Percentiles rank a stretch among this genome's conserved stretches.
Evolutionary conservation across 2,113 vertebrate species (phyloP).

Genomic region (Hippoglossus stenolepis): DNA sequence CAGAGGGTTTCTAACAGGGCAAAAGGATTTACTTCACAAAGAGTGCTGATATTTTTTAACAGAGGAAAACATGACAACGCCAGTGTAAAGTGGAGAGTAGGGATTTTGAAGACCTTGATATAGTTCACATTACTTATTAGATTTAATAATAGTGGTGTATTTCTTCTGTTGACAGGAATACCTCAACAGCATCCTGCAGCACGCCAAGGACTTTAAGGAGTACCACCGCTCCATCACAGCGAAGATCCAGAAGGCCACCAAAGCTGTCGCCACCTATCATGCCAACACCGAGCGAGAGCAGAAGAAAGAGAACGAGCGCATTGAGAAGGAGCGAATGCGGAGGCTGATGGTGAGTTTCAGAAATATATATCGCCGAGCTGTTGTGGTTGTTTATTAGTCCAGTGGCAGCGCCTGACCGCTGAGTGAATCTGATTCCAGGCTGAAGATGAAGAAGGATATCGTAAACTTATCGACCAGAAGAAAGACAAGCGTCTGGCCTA

Average conservation of each 20-base stretch:
- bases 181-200: slow-evolving; percentile 98
- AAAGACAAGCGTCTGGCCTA: slow-evolving; percentile 98
- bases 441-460: slow-evolving; percentile 96
- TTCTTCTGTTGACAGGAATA: slow-evolving; percentile 86
- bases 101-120: too few species aligned
- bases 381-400: not conserved
- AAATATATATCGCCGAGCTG: too few species aligned
- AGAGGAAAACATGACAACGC: not conserved
- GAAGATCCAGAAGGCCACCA: slow-evolving; percentile 96
- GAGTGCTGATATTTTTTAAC: not conserved
- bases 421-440: slow-evolving; percentile 78
- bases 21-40: too few species aligned
- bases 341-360: slow-evolving; percentile 89
- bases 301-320: slow-evolving; percentile 98
- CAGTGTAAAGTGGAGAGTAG: too few species aligned
- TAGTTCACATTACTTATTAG: too few species aligned
- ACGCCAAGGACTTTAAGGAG: slow-evolving; percentile 98
- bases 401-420: not conserved
- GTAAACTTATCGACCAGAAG: slow-evolving; percentile 98
- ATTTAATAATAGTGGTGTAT: not conserved
- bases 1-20: too few species aligned
- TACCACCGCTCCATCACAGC: slow-evolving; percentile 95
- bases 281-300: slow-evolving; percentile 98
- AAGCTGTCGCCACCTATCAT: slow-evolving; percentile 95
- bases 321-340: slow-evolving; percentile 97